These are phyloP conservation scores for Agelaius phoeniceus DNA, from an alignment of 2,113 vertebrate genomes.

Conservation along the genomic window DNA sequence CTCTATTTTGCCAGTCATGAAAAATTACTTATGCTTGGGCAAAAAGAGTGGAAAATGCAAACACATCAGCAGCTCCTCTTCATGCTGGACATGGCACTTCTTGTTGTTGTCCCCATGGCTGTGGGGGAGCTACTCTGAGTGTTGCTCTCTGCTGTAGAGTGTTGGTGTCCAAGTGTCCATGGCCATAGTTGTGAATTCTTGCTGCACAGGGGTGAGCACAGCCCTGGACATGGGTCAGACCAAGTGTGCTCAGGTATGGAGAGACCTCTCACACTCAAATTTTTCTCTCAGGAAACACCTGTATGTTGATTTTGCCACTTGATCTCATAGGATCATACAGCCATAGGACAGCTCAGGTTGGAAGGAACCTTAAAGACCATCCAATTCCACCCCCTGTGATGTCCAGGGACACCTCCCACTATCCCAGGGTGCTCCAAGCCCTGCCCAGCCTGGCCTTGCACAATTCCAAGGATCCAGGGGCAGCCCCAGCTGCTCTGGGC, in stretches of 20 bases:
- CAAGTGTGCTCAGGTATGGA: background rate
- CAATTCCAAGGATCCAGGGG: background rate
- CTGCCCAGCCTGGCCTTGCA: rapidly evolving
- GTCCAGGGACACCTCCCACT: background rate
- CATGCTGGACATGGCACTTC: rapidly evolving
- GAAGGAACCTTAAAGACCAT: background rate
- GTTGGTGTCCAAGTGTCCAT: rapidly evolving
- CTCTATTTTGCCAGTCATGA: background rate
- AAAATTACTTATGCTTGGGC: background rate
- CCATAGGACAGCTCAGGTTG: background rate
- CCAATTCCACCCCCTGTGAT: background rate
- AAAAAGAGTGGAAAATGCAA: background rate
- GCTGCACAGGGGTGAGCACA: rapidly evolving
- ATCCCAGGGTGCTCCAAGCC: background rate
- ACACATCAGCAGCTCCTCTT: background rate
- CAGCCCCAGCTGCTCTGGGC: background rate
- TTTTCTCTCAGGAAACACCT: background rate
- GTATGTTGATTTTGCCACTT: background rate
- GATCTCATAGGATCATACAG: background rate
- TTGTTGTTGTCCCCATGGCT: rapidly evolving
- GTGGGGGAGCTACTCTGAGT: background rate
- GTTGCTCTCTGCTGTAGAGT: background rate
- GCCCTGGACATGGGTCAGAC: rapidly evolving
- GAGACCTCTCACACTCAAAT: background rate
- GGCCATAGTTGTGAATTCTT: rapidly evolving